Conservation (phyloP, 2,888 invertebrate species). For the Leucozona laternaria region DNA sequence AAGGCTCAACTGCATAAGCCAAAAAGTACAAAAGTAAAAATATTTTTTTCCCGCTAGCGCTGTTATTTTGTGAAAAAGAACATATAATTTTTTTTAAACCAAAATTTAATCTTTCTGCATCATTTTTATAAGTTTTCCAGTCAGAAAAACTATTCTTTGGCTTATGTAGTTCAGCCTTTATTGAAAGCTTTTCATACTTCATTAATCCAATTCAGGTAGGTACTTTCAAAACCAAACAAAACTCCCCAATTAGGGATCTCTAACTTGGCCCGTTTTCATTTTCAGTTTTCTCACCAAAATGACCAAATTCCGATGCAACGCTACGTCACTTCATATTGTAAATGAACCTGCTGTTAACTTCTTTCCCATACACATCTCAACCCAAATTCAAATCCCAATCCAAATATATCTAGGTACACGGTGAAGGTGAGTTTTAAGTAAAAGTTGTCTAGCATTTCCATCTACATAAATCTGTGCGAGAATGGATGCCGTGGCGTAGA, state of each 20-base stretch:
- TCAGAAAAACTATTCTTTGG: too few relatives aligned
- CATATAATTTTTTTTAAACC: too few relatives aligned
- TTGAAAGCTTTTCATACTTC: neutral
- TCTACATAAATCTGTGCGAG: neutral
- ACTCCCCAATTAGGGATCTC: neutral
- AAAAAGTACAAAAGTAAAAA: too few relatives aligned
- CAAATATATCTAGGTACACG: conserved; percentile 15
- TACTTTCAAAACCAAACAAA: neutral
- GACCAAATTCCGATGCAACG: neutral
- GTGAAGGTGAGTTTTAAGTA: conserved; percentile 57
- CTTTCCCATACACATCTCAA: conserved; percentile 3
- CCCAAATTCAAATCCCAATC: neutral
- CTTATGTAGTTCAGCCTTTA: too few relatives aligned
- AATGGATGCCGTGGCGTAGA: neutral
- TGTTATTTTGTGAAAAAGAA: too few relatives aligned
- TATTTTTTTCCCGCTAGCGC: too few relatives aligned
- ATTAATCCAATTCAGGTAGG: conserved; percentile 2
- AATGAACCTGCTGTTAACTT: conserved; percentile 6
- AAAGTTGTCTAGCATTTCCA: conserved; percentile 57
- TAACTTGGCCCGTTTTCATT: conserved; percentile 15
- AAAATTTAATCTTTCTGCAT: too few relatives aligned
- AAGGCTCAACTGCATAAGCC: too few relatives aligned
- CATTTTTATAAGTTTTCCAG: too few relatives aligned
- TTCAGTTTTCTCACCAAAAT: conserved; percentile 3
- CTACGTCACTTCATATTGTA: neutral